Evolutionary conservation across 1,140 invertebrate species (phyloP), one percentile per base, ranked within the genome.

Genomic region (Eriocheir sinensis): DNA sequence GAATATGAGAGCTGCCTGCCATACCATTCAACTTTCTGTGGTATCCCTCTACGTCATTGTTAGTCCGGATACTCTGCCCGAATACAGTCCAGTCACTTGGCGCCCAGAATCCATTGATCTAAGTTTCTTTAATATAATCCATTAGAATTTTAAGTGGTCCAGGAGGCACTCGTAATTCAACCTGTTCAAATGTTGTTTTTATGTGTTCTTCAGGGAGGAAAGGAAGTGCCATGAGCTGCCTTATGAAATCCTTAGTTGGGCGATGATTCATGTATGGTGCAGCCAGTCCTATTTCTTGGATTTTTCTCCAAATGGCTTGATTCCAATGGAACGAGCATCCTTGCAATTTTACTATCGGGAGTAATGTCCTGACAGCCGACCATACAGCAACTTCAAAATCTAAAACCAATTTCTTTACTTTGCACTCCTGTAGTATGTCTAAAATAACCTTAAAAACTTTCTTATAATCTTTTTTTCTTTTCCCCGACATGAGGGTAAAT

Each of bases 21-120:
- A 1, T 88, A 41, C 44, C 30, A 88, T 88, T 88, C 40, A 88
- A 88, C 40, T 32, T 41, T 85, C 83, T 85, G 30, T 85, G 83
- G 32, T 89, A 89, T 21, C 9, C 41, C 44, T 89, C 41, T 89
- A 41, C 9, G 21, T 89, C 41, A 41, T 89, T 89, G 21, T 89
- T 89, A 27, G 36, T 89, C 6, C 27, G 36, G 44, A 41, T 89
- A 38, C 3, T 89, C n/a, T 89, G 41, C 4, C 41, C 88, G 44
- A 41, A 89, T 89, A 44, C 88, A 4, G 30, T 85, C 83, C 83
- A 85, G 15, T 85, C 83, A 32, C 83, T 85, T 85, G 83, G 83
- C 21, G 30, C 17, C 83, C 9, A 89, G 3, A 89, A 12, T 32
- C 40, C 36, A 36, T 93, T 60, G 9, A 60, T 60, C 17, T 60